Conservation (phyloP, 2,113 vertebrate species). For the Myrmophylax atrothorax region DNA sequence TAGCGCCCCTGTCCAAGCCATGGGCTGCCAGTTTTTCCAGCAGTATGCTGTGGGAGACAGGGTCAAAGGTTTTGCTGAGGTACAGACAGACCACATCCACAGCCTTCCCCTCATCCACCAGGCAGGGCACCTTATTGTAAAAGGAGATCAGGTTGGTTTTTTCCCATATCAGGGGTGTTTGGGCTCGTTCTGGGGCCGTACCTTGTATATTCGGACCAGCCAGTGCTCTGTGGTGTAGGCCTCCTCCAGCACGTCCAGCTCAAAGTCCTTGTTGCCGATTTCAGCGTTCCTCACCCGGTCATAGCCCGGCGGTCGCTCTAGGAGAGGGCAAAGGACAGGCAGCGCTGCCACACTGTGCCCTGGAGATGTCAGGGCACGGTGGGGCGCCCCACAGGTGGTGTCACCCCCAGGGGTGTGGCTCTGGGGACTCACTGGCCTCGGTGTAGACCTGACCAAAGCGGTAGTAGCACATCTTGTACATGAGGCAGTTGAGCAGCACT, state of each 20-base stretch:
- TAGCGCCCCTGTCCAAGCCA: no score
- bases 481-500: constrained; percentile 96
- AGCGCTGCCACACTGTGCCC: accelerated
- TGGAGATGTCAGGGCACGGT: accelerated
- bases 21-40: no score
- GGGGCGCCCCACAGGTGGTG: accelerated
- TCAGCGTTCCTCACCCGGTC: constrained; percentile 96
- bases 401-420: accelerated
- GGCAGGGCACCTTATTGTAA: no score
- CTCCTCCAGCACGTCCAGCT: constrained; percentile 96
- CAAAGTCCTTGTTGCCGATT: constrained; percentile 99
- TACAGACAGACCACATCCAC: no score
- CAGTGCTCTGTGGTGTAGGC: constrained; percentile 98
- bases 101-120: no score
- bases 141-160: not conserved
- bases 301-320: constrained; percentile 97
- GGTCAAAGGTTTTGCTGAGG: no score
- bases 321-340: not conserved
- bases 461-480: constrained; percentile 99
- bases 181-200: not conserved
- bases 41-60: no score
- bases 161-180: accelerated
- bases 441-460: constrained; percentile 99
- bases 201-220: constrained; percentile 99
- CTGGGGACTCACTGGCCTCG: constrained; percentile 91